phyloP scores from a whole-genome alignment of 2,797 vertebrate species.

The Gorsachius magnificus region DNA sequence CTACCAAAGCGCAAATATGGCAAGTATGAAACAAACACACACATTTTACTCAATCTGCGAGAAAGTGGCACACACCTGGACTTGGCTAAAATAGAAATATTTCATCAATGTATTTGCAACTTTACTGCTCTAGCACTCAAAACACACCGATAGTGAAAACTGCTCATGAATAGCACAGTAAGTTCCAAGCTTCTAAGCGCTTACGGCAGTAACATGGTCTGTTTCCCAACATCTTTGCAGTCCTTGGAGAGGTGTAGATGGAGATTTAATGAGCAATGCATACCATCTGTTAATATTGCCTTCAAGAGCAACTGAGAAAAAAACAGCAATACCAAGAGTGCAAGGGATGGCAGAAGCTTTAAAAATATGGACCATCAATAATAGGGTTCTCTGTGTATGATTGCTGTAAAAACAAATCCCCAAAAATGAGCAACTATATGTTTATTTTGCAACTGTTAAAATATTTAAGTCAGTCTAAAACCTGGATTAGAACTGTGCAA shows the following conservation, averaged over 20 bases:
- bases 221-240: slow-evolving; percentile 64
- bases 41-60: neutral
- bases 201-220: slow-evolving; percentile 49
- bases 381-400: neutral
- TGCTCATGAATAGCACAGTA: neutral
- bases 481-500: neutral
- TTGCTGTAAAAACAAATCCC: neutral
- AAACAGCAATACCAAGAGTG: slow-evolving; percentile 15
- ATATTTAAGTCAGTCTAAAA: neutral
- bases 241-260: slow-evolving; percentile 56
- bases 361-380: neutral
- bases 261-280: slow-evolving; percentile 71
- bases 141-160: neutral
- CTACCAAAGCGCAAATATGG: neutral
- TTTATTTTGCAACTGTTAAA: neutral
- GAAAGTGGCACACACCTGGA: neutral
- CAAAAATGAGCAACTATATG: neutral
- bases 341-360: slow-evolving; percentile 30
- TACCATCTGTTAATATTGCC: slow-evolving; percentile 71
- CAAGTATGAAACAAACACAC: neutral
- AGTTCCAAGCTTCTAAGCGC: slow-evolving; percentile 38
- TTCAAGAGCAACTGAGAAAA: slow-evolving; percentile 58
- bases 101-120: slow-evolving; percentile 22
- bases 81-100: neutral
- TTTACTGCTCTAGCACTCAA: neutral